Conservation (phyloP, 1,140 invertebrate genomes). For the Aricia agestis region DNA sequence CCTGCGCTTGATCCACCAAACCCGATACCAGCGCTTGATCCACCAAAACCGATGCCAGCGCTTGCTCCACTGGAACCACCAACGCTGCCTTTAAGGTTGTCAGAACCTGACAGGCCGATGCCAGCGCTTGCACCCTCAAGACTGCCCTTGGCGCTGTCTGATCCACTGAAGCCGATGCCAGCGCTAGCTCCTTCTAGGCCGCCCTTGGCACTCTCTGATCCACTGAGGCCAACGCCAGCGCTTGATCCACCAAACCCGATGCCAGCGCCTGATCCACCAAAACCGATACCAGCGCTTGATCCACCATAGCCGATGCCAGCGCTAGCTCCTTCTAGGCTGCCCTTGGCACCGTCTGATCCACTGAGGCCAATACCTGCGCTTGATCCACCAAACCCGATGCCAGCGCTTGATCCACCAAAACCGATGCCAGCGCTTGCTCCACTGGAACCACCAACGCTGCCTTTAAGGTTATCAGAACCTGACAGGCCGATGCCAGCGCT, state of each 20-base stretch:
- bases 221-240: neutral
- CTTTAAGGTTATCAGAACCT: neutral
- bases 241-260: neutral
- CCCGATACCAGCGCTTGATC: neutral
- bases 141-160: neutral
- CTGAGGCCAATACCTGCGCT: neutral
- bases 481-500: neutral
- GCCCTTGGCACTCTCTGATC: neutral
- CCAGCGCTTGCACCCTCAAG: neutral
- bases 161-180: neutral
- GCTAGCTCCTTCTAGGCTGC: neutral
- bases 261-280: neutral
- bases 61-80: neutral
- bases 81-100: neutral
- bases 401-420: neutral
- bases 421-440: neutral
- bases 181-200: neutral
- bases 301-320: constrained; percentile 9
- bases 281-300: neutral
- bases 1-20: neutral
- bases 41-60: neutral
- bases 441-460: neutral
- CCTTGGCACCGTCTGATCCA: neutral
- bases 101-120: neutral
- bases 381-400: neutral